These are phyloP conservation scores for Pogonomyrmex barbatus DNA, from an alignment of 1,140 invertebrate species.

Conservation along the genomic window DNA sequence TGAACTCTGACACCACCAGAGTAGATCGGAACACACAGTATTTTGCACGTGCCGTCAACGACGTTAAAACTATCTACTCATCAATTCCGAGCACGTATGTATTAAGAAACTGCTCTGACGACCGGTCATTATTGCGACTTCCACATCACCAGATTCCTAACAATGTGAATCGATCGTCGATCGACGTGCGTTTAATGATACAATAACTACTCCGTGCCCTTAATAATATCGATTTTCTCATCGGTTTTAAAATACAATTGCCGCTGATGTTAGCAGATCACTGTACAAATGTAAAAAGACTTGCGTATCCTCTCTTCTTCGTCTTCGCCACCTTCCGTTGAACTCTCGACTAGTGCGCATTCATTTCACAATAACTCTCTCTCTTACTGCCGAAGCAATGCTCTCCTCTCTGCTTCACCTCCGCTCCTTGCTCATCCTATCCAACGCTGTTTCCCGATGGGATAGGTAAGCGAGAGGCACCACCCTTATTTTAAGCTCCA, in stretches of 20 bases:
- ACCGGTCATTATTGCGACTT: not conserved
- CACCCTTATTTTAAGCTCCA: conserved; percentile 85
- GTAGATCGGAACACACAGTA: not conserved
- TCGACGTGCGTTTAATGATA: too few species aligned
- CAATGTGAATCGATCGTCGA: not conserved
- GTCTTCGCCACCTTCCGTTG: conserved; percentile 14
- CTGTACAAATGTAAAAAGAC: not conserved
- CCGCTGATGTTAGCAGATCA: not conserved
- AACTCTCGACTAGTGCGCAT: conserved; percentile 67
- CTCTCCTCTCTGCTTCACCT: conserved; percentile 38
- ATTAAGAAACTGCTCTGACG: not conserved
- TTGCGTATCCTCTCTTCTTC: conserved; percentile 35
- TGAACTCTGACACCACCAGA: not conserved
- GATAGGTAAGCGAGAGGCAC: conserved; percentile 74
- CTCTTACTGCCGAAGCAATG: not conserved
- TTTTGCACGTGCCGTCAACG: conserved; percentile 3
- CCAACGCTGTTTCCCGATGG: conserved; percentile 72
- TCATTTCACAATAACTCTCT: conserved; percentile 21
- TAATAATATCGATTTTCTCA: too few species aligned
- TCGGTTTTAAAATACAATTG: too few species aligned
- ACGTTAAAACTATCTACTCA: conserved; percentile 4
- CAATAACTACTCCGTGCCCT: too few species aligned
- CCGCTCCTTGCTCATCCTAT: conserved; percentile 61
- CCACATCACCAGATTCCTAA: not conserved
- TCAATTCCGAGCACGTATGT: not conserved